Evolutionary conservation across 2,113 vertebrate species (phyloP), one percentile per base, ranked within the genome.

Genomic region (Gobius niger): DNA sequence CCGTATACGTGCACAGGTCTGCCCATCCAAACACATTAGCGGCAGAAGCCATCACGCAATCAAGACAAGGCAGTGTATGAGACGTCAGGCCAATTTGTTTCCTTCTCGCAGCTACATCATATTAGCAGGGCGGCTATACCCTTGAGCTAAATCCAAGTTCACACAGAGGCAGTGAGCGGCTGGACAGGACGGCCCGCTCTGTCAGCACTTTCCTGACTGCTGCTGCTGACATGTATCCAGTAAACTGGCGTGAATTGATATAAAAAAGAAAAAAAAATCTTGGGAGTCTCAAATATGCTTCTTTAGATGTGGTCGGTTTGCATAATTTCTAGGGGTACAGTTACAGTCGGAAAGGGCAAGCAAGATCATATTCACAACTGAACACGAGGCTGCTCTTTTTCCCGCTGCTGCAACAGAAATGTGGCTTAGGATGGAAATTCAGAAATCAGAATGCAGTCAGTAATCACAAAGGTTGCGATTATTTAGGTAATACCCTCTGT

Each of bases 91-190:
- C 87, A 89, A 91, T 92, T 91, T 91, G 88, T 88, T 91, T 91
- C 85, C 78, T 84, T 86, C 87, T 85, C 65, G 67, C 80, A 85
- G 90, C 88, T 86, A 85, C 88, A 88, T 88, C 87, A 87, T 85
- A 88, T 91, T 91, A 91, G 86, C 80, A 77, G 81, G 78, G 83
- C 77, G 75, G 81, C 82, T 82, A 82, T 90, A 92, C 89, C 90
- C 89, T 92, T 91, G 90, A 91, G 89, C 90, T 87, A 86, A 86
- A 91, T 86, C 89, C 89, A 91, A 91, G 91, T 91, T 90, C 89
- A 90, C 85, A 84, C 73, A 82, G 85, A 85, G 79, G 81, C 79
- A 90, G 86, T 69, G 52, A 68, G 73, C 75, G 71, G 84, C 81
- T 42, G 86, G 88, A 87, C 86, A 83, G 86, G 79, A 77, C 83